A percentile compares a stretch with the other conserved stretches of the same genome.
Conservation (phyloP, 1,140 invertebrate genomes). For the Drosophila erecta region DNA sequence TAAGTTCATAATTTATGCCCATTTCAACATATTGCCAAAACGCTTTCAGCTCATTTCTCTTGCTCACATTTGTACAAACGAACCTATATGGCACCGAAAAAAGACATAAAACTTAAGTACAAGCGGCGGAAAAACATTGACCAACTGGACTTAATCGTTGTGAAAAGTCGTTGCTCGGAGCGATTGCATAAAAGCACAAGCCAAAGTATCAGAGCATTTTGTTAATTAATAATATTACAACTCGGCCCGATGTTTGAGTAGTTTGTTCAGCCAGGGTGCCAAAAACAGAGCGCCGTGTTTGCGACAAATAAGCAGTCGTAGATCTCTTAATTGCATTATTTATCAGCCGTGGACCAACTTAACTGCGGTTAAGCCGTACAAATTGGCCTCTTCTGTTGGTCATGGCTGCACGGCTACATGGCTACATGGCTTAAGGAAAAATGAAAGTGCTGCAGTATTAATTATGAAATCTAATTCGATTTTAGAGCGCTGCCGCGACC, state of each 20-base stretch:
- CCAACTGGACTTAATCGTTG: conserved; percentile 45
- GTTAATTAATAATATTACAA: conserved; percentile 51
- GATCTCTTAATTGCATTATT: conserved; percentile 51
- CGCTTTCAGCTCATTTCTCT: conserved; percentile 42
- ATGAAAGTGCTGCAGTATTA: conserved; percentile 68
- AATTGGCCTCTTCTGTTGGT: conserved; percentile 45
- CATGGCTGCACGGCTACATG: conserved; percentile 23
- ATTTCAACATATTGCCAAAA: conserved; percentile 48
- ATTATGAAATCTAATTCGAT: conserved; percentile 65
- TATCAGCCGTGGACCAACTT: conserved; percentile 12
- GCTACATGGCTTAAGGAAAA: conserved; percentile 40
- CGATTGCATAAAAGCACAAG: conserved; percentile 33
- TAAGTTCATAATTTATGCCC: conserved; percentile 49
- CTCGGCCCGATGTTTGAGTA: conserved; percentile 35
- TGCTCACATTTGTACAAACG: background rate
- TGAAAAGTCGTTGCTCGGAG: conserved; percentile 38
- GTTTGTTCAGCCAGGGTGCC: conserved; percentile 34
- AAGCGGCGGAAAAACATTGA: conserved; percentile 42
- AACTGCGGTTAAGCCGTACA: conserved; percentile 17
- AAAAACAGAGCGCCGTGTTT: conserved; percentile 22
- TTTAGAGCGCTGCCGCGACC: conserved; percentile 46
- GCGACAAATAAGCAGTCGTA: conserved; percentile 48
- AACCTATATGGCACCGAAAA: background rate
- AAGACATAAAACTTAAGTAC: conserved; percentile 21
- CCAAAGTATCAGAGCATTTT: conserved; percentile 14